A percentile compares a stretch with the other conserved stretches of the same genome.
These are phyloP conservation scores for Penaeus chinensis DNA, from an alignment of 1,140 invertebrate species.

Conservation along the genomic window DNA sequence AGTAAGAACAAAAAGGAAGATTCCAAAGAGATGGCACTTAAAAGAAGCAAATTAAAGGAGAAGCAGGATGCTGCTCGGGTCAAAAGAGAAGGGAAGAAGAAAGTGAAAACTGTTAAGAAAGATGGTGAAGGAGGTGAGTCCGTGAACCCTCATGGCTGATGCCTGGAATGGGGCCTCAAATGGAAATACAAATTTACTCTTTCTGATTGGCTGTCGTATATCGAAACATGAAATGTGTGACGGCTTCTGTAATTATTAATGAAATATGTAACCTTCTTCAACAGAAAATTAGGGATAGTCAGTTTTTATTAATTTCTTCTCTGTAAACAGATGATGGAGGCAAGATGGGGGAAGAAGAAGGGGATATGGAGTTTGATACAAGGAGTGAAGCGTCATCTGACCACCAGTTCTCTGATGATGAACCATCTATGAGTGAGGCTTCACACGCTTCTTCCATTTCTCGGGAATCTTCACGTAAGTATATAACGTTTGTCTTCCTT, in stretches of 20 bases:
- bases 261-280: no score
- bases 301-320: no score
- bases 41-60: slow-evolving; percentile 52
- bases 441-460: slow-evolving; percentile 56
- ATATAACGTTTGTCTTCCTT: neutral
- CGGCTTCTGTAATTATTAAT: no score
- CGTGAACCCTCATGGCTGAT: neutral
- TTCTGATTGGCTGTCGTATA: neutral
- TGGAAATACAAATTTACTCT: neutral
- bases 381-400: slow-evolving; percentile 58
- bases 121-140: slow-evolving; percentile 46
- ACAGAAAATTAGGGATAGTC: no score
- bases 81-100: slow-evolving; percentile 50
- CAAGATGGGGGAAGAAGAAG: slow-evolving; percentile 49
- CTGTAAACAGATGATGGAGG: slow-evolving; percentile 19
- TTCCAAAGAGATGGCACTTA: slow-evolving; percentile 30
- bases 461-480: slow-evolving; percentile 54
- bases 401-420: slow-evolving; percentile 47
- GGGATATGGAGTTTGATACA: slow-evolving; percentile 60
- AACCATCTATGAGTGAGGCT: slow-evolving; percentile 62
- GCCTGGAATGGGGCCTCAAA: neutral
- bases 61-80: slow-evolving; percentile 40
- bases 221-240: neutral
- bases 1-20: slow-evolving; percentile 46
- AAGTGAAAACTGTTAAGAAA: slow-evolving; percentile 32